Conservation (phyloP, 1,140 invertebrate genomes). For the Heliconius hermathena region DNA sequence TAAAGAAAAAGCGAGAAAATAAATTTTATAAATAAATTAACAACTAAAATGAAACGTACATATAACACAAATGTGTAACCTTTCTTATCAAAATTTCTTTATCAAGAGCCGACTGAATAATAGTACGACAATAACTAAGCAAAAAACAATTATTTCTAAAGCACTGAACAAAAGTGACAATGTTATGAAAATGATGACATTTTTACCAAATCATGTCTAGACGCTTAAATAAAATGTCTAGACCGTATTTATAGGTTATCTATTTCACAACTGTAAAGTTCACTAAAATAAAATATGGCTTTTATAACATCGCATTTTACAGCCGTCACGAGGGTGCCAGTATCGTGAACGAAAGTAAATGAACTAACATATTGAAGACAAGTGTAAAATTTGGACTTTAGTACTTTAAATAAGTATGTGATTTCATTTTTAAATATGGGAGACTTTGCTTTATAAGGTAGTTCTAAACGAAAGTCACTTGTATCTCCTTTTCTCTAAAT, state of each 20-base stretch:
- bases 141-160: not conserved
- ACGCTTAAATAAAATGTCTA: not conserved
- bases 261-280: not conserved
- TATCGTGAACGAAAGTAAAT: not conserved
- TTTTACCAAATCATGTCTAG: not conserved
- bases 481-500: no score
- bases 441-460: no score
- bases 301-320: not conserved
- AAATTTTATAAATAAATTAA: no score
- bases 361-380: not conserved
- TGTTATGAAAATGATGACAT: not conserved
- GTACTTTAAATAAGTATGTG: no score
- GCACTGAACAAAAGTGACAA: not conserved
- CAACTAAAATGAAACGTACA: no score
- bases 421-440: no score
- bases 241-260: not conserved
- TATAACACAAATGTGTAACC: no score
- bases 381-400: not conserved
- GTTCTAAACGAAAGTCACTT: no score
- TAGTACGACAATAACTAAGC: no score
- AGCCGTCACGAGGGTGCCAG: not conserved
- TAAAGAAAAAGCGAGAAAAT: no score
- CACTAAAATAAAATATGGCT: not conserved
- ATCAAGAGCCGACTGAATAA: no score
- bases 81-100: no score